A percentile compares a stretch with the other conserved stretches of the same genome.
Conservation (phyloP, 2,888 invertebrate genomes). For the Protonemura montana region DNA sequence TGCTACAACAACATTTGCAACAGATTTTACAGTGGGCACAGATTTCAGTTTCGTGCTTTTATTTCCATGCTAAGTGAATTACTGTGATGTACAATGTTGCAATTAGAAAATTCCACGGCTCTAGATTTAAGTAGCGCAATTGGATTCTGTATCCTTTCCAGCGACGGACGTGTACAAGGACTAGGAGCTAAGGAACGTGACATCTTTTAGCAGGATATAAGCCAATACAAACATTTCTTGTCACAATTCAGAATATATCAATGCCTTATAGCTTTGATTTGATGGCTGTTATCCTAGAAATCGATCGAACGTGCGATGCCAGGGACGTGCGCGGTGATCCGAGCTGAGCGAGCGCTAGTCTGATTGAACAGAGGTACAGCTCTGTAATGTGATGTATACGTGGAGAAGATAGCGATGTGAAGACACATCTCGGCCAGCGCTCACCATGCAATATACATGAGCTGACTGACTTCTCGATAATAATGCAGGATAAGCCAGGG, state of each 20-base stretch:
- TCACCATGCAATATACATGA: conserved; percentile 44
- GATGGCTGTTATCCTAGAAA: not conserved
- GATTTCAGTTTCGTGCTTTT: not conserved
- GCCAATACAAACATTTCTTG: not conserved
- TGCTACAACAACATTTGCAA: not conserved
- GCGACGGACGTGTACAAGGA: too few relatives aligned
- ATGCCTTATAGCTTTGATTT: not conserved
- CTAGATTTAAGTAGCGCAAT: not conserved
- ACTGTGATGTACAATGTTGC: not conserved
- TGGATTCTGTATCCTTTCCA: not conserved
- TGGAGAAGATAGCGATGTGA: conserved; percentile 16
- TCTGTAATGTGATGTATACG: conserved; percentile 3
- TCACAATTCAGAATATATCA: not conserved
- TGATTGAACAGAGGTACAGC: not conserved
- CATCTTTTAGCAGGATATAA: not conserved
- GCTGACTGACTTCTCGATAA: conserved; percentile 32
- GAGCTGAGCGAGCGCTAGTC: not conserved
- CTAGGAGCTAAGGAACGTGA: not conserved
- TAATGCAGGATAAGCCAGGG: conserved; percentile 4
- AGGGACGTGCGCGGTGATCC: not conserved
- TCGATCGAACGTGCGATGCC: not conserved
- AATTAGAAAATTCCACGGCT: not conserved
- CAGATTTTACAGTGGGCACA: not conserved
- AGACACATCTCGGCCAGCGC: conserved; percentile 38
- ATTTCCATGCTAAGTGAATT: not conserved